phyloP scores from a whole-genome alignment of 1,140 invertebrate genomes.

The Brevipalpus yothersi region DNA sequence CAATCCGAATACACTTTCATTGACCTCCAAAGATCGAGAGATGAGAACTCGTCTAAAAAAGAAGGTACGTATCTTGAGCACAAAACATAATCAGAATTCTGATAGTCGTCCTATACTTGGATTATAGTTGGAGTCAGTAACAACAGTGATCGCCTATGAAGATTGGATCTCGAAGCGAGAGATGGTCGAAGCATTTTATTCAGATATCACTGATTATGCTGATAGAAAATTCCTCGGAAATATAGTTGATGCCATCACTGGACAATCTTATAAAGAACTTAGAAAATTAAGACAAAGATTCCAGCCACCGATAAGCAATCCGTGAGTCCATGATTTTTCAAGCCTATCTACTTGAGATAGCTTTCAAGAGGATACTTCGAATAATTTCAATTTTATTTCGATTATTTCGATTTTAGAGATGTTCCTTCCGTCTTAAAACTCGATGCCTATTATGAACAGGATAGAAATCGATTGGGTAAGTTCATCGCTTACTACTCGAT shows the following conservation, averaged over 20 bases:
- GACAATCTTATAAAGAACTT: background rate
- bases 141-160: background rate
- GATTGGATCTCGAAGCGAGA: background rate
- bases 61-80: background rate
- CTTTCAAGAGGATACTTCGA: too few relatives aligned
- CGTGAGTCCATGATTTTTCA: background rate
- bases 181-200: background rate
- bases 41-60: background rate
- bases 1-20: background rate
- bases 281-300: background rate
- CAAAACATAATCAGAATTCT: background rate
- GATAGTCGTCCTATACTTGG: background rate
- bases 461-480: background rate
- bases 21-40: background rate
- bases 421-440: background rate
- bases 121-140: background rate
- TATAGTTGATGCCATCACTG: background rate
- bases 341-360: too few relatives aligned
- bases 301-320: background rate
- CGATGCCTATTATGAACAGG: background rate
- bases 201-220: background rate
- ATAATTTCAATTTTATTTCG: background rate
- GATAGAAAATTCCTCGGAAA: background rate
- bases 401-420: background rate
- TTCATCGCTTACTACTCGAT: background rate